phyloP scores from a whole-genome alignment of 2,797 vertebrate species.

The Cyprinella venusta region DNA sequence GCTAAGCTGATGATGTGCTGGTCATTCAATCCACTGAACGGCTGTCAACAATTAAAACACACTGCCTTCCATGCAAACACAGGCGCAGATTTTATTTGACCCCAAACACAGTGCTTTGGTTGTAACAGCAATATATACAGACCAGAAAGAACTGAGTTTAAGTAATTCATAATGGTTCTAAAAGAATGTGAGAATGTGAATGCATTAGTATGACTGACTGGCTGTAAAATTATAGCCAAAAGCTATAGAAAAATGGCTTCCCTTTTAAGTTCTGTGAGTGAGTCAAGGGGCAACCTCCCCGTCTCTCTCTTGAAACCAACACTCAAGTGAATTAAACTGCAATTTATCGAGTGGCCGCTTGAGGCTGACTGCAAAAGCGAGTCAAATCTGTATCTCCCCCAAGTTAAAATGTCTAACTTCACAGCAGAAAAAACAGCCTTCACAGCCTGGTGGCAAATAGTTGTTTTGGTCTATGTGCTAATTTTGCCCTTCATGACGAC shows the following conservation, averaged over 20 bases:
- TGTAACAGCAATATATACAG: neutral
- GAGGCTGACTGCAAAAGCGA: no score
- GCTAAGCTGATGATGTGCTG: constrained; percentile 40
- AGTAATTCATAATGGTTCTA: neutral
- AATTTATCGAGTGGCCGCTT: no score
- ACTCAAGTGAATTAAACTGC: no score
- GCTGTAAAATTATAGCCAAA: neutral
- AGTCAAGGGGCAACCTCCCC: no score
- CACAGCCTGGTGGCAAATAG: no score
- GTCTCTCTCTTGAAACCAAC: no score
- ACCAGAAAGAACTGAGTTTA: neutral
- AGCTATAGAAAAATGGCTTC: neutral
- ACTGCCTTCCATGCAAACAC: neutral
- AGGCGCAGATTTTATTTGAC: neutral
- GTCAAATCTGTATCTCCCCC: no score
- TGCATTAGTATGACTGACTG: neutral
- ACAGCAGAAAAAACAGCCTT: no score
- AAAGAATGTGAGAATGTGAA: neutral
- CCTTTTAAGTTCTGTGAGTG: neutral
- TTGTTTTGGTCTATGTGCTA: no score
- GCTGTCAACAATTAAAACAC: constrained; percentile 36
- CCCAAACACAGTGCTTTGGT: neutral
- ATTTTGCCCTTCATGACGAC: no score
- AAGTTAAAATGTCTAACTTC: no score
- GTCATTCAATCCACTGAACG: constrained; percentile 25